Evolutionary conservation across 2,888 invertebrate genomes (phyloP), one percentile per base, ranked within the genome.

Genomic region (Elgonia sp.): DNA sequence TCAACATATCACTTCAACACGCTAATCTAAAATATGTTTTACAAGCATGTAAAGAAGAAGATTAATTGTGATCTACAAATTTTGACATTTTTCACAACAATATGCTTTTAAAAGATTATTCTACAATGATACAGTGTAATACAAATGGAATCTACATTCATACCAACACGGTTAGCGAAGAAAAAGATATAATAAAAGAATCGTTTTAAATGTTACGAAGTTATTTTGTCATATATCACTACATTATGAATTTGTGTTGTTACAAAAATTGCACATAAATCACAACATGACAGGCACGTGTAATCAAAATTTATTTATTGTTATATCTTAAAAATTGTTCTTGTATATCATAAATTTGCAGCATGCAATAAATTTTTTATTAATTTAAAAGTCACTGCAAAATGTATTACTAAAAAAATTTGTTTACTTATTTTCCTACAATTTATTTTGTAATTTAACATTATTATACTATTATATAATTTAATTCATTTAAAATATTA

Each of bases 221-320:
- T 86, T 86, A 75, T 85, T 85, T 85, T 85, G 81, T 82, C 86
- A 86, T 86, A 86, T 86, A 86, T 86, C 86, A 86, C 72, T 82
- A 40, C 86, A 86, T 81, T 69, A 62, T 86, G 76, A 86, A 81
- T 63, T 76, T 62, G 55, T 70, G 86, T 86, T 62, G 63, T 86
- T 86, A 81, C 55, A 69, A 80, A 85, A 85, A 62, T 86, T 86
- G 81, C 73, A 81, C 86, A 86, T 86, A 86, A 81, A 86, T 86
- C 86, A 86, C 76, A 20, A 69, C 69, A 21, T 81, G 86, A 86
- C 86, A 29, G 73, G 86, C 86, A 42, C 62, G 53, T 62, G 84
- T 76, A 81, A 81, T 86, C 76, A 86, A 86, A 46, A 80, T 86
- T 86, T 81, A 84, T 84, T 79, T 73, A 79, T 79, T 65, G 57